Base-by-base conservation (phyloP, 2,113 vertebrate genomes). In the Brachirus orientalis region DNA sequence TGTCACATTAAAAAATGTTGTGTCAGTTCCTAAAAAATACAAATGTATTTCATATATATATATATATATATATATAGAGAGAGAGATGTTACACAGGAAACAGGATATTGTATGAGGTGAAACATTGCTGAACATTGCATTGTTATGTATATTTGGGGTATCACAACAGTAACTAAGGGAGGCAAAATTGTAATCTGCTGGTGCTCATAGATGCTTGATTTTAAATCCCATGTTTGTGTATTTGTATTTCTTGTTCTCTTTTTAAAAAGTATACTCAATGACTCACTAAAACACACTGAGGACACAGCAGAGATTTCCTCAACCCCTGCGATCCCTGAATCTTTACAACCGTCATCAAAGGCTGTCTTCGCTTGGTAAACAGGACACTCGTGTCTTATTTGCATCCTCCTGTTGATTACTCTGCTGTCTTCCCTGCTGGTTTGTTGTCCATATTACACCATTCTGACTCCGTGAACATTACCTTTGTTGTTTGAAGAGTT, bases 271-370 rank as follows among this genome's bases (percentile, higher is more conserved):
- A 54, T 44, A 50, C 2, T 13, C 18, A 35, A 56, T 40, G 4
- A 40, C n/a, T 45, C 63, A 7, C 35, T 71, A 63, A 55, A 69
- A 54, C 5, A 36, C 8, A 16, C 45, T 56, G 10, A 28, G 44
- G 40, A 44, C 67, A 33, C 72, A 50, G 52, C 48, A 47, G 43
- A 53, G 45, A 54, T 78, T 73, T 72, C 71, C 72, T 71, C 17
- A 13, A 60, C 51, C 28, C 68, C 57, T 52, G 50, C 1, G 40
- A 44, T 18, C 36, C 2, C 41, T 46, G 13, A 41, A 44, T 64
- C 38, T 77, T 75, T 75, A 61, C 55, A 65, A 16, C 55, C 43
- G 45, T 38, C 63, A 78, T 75, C 68, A 82, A 77, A 76, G 61
- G 38, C 54, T 1, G 46, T 51, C 65, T 56, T 71, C 58, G 54